Evolutionary conservation across 2,797 vertebrate genomes (phyloP).

Genomic region (Hippoglossus hippoglossus): DNA sequence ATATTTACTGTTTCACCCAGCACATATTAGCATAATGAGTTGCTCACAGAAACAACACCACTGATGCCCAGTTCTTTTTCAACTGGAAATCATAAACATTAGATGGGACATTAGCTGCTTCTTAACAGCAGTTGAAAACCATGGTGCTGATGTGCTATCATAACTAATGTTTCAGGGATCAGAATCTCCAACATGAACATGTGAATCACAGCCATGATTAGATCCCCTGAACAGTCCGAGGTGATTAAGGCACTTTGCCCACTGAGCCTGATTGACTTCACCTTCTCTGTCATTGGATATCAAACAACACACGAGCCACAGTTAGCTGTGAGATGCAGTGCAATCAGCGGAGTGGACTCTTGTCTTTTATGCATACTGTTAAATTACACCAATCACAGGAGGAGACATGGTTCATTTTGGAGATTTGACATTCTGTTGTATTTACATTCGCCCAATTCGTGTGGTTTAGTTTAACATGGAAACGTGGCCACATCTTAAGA

Average conservation of each 20-base stretch:
- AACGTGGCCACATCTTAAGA: no score
- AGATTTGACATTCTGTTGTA: conserved; percentile 11
- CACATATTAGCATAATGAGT: no score
- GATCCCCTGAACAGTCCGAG: no score
- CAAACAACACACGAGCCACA: neutral
- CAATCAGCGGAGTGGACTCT: conserved; percentile 16
- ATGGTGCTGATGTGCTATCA: no score
- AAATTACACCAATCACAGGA: conserved; percentile 13
- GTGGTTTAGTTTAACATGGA: no score
- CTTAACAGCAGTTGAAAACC: neutral
- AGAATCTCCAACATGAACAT: no score
- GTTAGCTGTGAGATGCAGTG: conserved; percentile 5
- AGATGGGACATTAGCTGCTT: neutral
- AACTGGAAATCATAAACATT: no score
- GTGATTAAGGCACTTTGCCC: no score
- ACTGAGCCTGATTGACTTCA: neutral
- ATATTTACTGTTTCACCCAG: no score
- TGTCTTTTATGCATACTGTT: conserved; percentile 4
- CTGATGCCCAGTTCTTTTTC: no score
- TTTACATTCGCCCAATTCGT: neutral
- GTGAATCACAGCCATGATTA: no score
- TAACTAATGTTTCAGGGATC: neutral
- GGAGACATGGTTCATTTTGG: conserved; percentile 12
- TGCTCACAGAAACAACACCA: no score
- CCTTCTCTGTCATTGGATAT: neutral